These are phyloP conservation scores for Nomia melanderi DNA, from an alignment of 1,140 invertebrate genomes.

Conservation along the genomic window DNA sequence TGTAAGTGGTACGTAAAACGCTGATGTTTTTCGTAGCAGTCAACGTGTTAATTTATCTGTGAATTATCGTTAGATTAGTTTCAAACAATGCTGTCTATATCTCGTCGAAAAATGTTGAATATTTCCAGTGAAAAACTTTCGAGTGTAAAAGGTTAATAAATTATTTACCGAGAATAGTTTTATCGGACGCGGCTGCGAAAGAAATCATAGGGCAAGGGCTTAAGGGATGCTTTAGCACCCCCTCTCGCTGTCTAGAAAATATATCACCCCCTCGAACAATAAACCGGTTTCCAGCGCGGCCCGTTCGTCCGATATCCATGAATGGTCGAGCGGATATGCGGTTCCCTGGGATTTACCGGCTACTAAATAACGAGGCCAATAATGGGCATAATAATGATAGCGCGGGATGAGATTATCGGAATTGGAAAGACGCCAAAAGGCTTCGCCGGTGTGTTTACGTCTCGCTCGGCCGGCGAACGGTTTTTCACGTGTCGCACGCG, in stretches of 20 bases:
- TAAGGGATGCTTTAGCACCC: slow-evolving; percentile 1
- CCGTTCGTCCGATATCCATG: slow-evolving; percentile 24
- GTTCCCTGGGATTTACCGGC: slow-evolving; percentile 71
- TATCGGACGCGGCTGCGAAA: no score
- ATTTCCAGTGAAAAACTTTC: no score
- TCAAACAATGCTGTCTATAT: no score
- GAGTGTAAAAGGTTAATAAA: no score
- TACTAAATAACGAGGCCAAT: slow-evolving; percentile 75
- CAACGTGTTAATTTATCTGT: no score
- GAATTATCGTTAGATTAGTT: no score
- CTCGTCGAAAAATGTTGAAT: no score
- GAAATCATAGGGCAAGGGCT: no score
- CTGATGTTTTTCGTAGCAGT: no score
- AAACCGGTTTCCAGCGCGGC: slow-evolving; percentile 24
- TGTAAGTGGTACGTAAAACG: no score
- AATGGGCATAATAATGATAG: slow-evolving; percentile 75
- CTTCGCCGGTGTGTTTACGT: neutral
- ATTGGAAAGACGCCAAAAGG: slow-evolving; percentile 75
- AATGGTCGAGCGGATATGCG: slow-evolving; percentile 48
- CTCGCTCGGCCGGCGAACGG: neutral
- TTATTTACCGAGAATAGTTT: no score
- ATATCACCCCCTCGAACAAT: slow-evolving; percentile 34
- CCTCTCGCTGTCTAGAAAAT: slow-evolving; percentile 22
- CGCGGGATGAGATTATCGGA: slow-evolving; percentile 75
- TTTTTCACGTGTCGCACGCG: neutral